Percentiles rank a stretch among this genome's conserved stretches.
Evolutionary conservation across 2,888 invertebrate genomes (phyloP).

Genomic region (Ligdia adustata): DNA sequence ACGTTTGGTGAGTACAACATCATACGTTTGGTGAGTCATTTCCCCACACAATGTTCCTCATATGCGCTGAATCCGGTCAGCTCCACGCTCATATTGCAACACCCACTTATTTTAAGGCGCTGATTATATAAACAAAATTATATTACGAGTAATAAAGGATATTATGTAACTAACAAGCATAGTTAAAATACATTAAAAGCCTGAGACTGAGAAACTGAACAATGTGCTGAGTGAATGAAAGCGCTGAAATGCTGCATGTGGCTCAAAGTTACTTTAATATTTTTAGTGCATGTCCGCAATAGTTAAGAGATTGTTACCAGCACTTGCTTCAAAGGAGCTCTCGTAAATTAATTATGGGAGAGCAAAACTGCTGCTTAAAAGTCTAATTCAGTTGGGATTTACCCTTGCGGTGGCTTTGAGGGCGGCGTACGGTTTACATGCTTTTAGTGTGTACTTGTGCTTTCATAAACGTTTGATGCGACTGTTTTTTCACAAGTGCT

Average conservation of each 20-base stretch:
- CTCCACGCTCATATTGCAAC: too few species aligned
- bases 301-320: slow-evolving; percentile 53
- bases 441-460: slow-evolving; percentile 12
- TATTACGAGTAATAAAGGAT: too few species aligned
- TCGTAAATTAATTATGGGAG: slow-evolving; percentile 66
- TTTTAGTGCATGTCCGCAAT: slow-evolving; percentile 3
- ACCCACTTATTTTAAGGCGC: too few species aligned
- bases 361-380: slow-evolving; percentile 42
- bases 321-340: slow-evolving; percentile 55
- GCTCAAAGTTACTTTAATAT: background rate
- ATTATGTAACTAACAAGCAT: too few species aligned
- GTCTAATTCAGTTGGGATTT: slow-evolving; percentile 53
- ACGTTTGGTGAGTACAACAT: too few species aligned
- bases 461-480: slow-evolving; percentile 4
- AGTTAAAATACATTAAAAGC: too few species aligned
- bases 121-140: too few species aligned
- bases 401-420: slow-evolving; percentile 36
- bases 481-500: background rate
- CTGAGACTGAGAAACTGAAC: too few species aligned
- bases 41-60: too few species aligned
- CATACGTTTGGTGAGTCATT: too few species aligned
- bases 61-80: too few species aligned
- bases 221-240: too few species aligned
- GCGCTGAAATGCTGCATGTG: background rate
- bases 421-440: slow-evolving; percentile 33